A percentile compares a stretch with the other conserved stretches of the same genome.
Evolutionary conservation across 1,140 invertebrate species (phyloP).

Genomic region (Leptestheria dahalacensis): DNA sequence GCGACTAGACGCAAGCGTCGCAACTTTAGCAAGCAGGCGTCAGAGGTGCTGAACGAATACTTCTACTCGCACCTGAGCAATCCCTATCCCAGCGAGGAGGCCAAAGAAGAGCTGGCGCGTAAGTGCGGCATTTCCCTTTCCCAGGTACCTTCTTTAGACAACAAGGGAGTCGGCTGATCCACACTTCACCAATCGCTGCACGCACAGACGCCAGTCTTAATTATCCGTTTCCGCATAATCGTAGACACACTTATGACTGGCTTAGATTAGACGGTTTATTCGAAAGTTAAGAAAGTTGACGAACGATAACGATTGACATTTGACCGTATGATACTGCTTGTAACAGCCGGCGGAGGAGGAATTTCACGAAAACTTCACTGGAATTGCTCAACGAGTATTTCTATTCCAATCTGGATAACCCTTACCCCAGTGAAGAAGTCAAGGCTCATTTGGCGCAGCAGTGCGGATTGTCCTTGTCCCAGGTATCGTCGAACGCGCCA

Average conservation of each 20-base stretch:
- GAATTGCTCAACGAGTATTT: background rate
- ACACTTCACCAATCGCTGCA: no score
- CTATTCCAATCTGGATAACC: background rate
- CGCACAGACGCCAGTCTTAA: no score
- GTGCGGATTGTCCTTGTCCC: background rate
- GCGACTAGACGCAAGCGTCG: constrained; percentile 92
- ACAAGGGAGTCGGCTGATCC: no score
- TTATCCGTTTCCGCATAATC: no score
- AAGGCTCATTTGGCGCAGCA: background rate
- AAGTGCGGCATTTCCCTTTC: constrained; percentile 98
- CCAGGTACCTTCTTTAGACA: constrained; percentile 42
- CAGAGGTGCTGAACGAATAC: constrained; percentile 98
- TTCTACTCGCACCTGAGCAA: constrained; percentile 99
- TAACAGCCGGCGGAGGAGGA: background rate
- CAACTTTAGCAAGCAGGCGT: constrained; percentile 99
- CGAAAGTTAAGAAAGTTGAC: no score
- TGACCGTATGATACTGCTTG: background rate
- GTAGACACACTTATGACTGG: no score
- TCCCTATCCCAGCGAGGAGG: constrained; percentile 98
- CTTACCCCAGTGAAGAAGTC: background rate
- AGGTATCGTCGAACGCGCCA: no score
- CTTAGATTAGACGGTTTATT: no score
- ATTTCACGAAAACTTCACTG: background rate
- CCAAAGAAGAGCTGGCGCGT: constrained; percentile 95
- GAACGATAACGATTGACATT: no score